Conservation (phyloP, 2,797 vertebrate species). For the Glossophaga mutica region DNA sequence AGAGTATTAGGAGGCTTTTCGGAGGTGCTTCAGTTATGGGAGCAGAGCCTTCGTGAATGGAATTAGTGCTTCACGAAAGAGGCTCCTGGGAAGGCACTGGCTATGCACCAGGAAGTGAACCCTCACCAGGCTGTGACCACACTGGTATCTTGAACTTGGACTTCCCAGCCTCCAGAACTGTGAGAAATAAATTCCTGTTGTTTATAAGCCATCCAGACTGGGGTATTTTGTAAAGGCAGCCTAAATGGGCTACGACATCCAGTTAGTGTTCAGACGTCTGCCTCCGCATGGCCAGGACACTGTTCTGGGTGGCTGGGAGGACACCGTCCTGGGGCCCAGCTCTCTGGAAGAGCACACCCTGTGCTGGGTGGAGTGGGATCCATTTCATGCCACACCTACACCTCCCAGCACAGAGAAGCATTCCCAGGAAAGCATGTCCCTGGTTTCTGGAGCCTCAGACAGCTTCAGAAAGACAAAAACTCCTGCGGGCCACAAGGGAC, state of each 20-base stretch:
- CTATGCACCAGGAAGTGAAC: background rate
- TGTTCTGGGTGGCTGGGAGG: background rate
- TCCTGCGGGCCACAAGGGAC: background rate
- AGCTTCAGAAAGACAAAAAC: constrained; percentile 30
- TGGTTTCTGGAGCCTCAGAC: background rate
- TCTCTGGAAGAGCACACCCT: background rate
- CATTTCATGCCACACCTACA: background rate
- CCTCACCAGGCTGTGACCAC: background rate
- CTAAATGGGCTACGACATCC: background rate
- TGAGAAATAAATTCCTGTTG: background rate
- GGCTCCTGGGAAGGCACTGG: background rate
- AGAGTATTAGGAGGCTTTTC: background rate
- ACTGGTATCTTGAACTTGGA: background rate
- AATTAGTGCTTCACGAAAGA: background rate
- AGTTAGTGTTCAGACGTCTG: background rate
- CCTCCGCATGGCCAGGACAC: background rate
- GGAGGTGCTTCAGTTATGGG: background rate
- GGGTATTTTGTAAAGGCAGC: background rate
- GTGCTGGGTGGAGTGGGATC: background rate
- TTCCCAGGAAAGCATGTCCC: constrained; percentile 31
- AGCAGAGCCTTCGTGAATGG: background rate
- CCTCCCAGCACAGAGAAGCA: background rate
- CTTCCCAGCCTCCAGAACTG: background rate
- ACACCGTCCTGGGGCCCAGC: fast-evolving
- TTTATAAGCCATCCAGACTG: background rate